Evolutionary conservation across 2,888 invertebrate genomes (phyloP).

Genomic region (Ischnura elegans): DNA sequence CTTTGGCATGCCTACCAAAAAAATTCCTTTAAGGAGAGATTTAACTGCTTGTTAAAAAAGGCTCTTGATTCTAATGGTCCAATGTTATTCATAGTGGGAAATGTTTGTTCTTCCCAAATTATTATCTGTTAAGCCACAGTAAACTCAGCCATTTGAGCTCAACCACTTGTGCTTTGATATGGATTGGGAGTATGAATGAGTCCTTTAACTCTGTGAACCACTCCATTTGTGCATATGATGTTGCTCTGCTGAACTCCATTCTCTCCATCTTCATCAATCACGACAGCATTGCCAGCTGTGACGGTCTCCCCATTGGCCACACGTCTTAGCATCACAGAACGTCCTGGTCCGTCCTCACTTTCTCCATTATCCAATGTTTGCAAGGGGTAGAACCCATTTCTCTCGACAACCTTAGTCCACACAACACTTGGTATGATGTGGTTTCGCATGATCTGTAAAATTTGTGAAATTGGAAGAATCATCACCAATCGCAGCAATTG

Average conservation of each 20-base stretch:
- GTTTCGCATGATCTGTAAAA: conserved; percentile 22
- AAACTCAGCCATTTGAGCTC: background rate
- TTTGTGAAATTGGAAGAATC: background rate
- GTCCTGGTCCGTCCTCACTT: conserved; percentile 2
- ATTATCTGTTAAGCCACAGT: background rate
- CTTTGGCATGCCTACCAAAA: background rate
- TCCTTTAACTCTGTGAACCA: conserved; percentile 38
- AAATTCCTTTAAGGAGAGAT: background rate
- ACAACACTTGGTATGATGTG: conserved; percentile 25
- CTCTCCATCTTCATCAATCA: conserved; percentile 59
- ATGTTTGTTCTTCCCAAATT: background rate
- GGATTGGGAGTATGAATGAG: conserved; percentile 55
- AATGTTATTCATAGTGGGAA: background rate
- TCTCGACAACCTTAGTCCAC: conserved; percentile 42
- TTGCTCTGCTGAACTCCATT: conserved; percentile 39
- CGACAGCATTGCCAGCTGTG: conserved; percentile 26
- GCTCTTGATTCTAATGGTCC: background rate
- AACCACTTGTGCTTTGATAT: background rate
- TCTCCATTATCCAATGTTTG: background rate
- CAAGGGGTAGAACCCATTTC: conserved; percentile 34
- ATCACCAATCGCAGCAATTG: background rate
- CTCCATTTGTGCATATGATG: conserved; percentile 52
- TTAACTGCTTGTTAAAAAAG: background rate
- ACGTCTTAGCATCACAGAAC: background rate
- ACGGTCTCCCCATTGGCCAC: conserved; percentile 8